A percentile compares a stretch with the other conserved stretches of the same genome.
These are phyloP conservation scores for Geothlypis trichas DNA, from an alignment of 2,113 vertebrate genomes.

Conservation along the genomic window DNA sequence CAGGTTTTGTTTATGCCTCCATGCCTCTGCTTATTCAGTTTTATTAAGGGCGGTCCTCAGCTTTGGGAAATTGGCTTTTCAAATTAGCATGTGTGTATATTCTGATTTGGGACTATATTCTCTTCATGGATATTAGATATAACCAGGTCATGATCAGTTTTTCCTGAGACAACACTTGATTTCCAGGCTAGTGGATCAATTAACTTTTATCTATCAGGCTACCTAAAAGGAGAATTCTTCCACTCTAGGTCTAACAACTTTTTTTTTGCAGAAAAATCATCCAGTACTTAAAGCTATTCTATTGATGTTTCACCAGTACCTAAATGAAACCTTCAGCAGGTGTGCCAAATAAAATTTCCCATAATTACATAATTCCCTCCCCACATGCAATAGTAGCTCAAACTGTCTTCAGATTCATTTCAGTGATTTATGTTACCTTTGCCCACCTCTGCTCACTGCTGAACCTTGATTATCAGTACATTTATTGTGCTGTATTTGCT, in stretches of 20 bases:
- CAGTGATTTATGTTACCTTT: not conserved
- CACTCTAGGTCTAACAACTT: not conserved
- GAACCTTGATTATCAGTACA: not conserved
- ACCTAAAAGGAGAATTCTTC: not conserved
- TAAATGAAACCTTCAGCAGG: not conserved
- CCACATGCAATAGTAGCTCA: not conserved
- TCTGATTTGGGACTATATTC: not conserved
- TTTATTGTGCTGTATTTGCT: not conserved
- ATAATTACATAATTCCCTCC: not conserved
- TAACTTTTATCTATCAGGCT: not conserved
- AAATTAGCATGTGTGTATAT: not conserved
- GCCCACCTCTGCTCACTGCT: not conserved
- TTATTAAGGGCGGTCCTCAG: not conserved
- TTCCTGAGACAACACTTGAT: not conserved
- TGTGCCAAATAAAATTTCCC: not conserved
- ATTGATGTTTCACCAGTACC: not conserved
- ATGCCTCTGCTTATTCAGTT: not conserved
- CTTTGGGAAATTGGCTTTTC: not conserved
- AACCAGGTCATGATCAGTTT: not conserved
- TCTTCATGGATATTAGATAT: not conserved
- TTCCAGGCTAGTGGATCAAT: not conserved
- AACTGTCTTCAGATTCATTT: not conserved
- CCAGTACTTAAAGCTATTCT: not conserved
- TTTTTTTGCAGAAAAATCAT: not conserved
- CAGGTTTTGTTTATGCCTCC: not conserved